These are phyloP conservation scores for Pelodytes ibericus DNA, from an alignment of 2,797 vertebrate genomes.

Conservation along the genomic window DNA sequence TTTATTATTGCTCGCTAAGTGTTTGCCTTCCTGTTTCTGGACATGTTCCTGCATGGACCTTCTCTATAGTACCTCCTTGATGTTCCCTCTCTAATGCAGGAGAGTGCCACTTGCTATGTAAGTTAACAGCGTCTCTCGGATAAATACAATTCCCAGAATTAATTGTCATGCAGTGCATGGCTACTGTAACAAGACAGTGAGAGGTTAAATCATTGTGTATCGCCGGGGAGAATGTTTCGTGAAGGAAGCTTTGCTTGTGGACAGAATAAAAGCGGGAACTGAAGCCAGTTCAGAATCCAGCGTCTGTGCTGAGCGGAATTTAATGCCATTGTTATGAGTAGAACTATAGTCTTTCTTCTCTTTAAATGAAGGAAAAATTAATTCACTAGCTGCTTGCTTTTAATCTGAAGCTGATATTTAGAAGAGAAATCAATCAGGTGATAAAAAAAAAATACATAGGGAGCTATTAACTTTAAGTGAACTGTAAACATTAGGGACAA, in stretches of 20 bases:
- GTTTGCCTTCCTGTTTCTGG: neutral
- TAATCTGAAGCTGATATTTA: no score
- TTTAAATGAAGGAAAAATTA: neutral
- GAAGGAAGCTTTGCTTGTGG: neutral
- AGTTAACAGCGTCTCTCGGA: neutral
- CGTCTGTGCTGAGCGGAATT: neutral
- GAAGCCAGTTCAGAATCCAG: neutral
- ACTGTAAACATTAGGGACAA: no score
- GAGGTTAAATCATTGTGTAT: constrained; percentile 6
- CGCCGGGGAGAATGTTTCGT: neutral
- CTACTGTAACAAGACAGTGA: neutral
- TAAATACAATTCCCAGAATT: neutral
- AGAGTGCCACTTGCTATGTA: neutral
- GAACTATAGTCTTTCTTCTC: neutral
- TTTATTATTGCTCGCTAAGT: neutral
- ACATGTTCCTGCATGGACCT: neutral
- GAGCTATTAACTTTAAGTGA: no score
- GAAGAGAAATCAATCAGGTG: no score
- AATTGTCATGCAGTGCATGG: neutral
- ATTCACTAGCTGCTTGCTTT: neutral
- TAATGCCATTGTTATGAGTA: neutral
- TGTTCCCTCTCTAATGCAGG: neutral
- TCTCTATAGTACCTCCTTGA: no score
- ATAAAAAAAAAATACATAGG: no score
- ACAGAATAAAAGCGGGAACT: neutral